phyloP scores from a whole-genome alignment of 1,140 invertebrate species.

The Battus philenor region DNA sequence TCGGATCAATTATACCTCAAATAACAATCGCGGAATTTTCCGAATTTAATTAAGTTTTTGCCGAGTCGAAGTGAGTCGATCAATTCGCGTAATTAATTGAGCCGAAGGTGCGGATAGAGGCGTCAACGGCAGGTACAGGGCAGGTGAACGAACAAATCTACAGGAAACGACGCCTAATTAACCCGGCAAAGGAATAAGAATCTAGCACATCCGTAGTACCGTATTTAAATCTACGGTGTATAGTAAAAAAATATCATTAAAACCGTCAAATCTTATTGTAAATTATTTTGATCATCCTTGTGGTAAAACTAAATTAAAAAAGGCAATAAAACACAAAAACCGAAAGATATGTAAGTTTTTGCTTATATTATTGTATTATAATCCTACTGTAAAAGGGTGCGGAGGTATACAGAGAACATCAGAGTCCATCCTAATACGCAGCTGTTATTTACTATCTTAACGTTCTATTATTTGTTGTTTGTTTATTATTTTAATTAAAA shows the following conservation, averaged over 20 bases:
- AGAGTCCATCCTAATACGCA: too few relatives aligned
- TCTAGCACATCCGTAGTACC: constrained; percentile 19
- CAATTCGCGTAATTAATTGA: constrained; percentile 67
- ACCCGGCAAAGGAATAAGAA: constrained; percentile 28
- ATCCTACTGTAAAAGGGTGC: too few relatives aligned
- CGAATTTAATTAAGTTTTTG: constrained; percentile 35
- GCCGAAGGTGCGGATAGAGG: constrained; percentile 38
- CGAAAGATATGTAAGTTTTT: too few relatives aligned
- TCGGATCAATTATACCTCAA: background rate
- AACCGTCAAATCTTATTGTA: too few relatives aligned
- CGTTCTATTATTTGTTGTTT: too few relatives aligned
- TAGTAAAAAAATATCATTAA: background rate
- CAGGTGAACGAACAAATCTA: constrained; percentile 66
- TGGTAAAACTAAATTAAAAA: too few relatives aligned
- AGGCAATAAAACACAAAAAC: too few relatives aligned
- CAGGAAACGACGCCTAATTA: constrained; percentile 65
- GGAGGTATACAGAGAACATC: too few relatives aligned
- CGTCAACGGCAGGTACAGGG: constrained; percentile 51
- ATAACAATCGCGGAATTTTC: constrained; percentile 3
- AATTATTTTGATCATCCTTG: too few relatives aligned
- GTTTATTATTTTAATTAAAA: too few relatives aligned
- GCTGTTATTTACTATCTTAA: too few relatives aligned
- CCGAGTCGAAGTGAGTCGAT: constrained; percentile 40
- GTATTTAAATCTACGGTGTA: background rate
- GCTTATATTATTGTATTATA: too few relatives aligned